Evolutionary conservation across 1,140 invertebrate species (phyloP), one percentile per base, ranked within the genome.

Genomic region (Sminthurides bifidus): DNA sequence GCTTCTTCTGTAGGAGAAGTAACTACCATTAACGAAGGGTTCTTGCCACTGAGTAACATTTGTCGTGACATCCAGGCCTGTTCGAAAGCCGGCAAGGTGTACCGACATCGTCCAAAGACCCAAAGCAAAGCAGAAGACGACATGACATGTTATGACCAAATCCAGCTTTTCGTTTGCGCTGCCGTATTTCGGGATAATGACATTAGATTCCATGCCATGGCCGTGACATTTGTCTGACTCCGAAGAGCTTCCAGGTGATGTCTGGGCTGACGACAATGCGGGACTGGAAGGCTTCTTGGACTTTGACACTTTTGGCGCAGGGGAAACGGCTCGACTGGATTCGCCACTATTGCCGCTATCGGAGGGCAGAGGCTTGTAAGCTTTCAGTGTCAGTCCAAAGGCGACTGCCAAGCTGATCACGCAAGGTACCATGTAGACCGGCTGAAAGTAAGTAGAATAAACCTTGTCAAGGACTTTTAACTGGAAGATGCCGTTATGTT

Each of bases 21-120:
- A 6, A 17, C 21, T 43, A 43, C 41, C 17, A 17, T 19, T 43
- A n/a, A n/a, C n/a, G n/a, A n/a, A n/a, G n/a, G n/a, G n/a, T n/a
- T n/a, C n/a, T n/a, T n/a, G n/a, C n/a, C n/a, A n/a, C n/a, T n/a
- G n/a, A n/a, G n/a, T n/a, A n/a, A 6, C 41, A 43, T 10, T 10
- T 14, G 10, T 43, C 21, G 10, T 21, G 17, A 10, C 41, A 21
- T 23, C 17, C 8, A 4, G 5, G 8, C 29, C 5, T 23, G 29
- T 26, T 29, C 45, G 4, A 10, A 6, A n/a, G 8, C 40, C 17
- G 8, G 8, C 6, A 8, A 51, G 17, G 23, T 26, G 23, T 52
- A n/a, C n/a, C 19, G 29, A 2, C 14, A 62, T 46, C n/a, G 52
- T 58, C 56, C 56, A 62, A 14, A 54, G 23, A 5, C 60, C 60